Evolutionary conservation across 1,140 invertebrate genomes (phyloP).

Genomic region (Camponotus pennsylvanicus): DNA sequence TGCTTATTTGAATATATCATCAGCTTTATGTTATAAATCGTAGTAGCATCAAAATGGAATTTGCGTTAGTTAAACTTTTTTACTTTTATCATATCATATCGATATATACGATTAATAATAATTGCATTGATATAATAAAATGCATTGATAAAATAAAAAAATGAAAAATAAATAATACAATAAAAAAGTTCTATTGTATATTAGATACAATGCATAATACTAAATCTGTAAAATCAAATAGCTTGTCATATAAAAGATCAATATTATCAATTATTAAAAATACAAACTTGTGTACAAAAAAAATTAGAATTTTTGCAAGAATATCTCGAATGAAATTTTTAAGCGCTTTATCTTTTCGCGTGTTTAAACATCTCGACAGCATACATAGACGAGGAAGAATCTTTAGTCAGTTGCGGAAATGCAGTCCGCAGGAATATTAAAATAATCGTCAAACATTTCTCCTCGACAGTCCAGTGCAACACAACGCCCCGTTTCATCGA

Average conservation of each 20-base stretch:
- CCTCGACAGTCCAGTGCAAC: background rate
- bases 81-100: background rate
- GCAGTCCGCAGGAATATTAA: conserved; percentile 53
- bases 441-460: conserved; percentile 51
- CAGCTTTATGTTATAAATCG: background rate
- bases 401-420: conserved; percentile 22
- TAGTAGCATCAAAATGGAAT: background rate
- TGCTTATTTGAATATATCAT: conserved; percentile 14
- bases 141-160: background rate
- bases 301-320: background rate
- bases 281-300: background rate
- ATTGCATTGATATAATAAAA: background rate
- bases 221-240: background rate
- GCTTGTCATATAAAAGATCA: background rate
- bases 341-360: background rate
- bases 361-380: background rate
- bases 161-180: background rate
- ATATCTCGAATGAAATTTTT: conserved; percentile 14
- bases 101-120: background rate
- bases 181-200: background rate
- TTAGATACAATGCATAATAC: background rate
- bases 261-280: conserved; percentile 16
- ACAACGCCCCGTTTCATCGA: conserved; percentile 31
- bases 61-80: background rate
- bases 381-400: background rate